phyloP scores from a whole-genome alignment of 2,888 invertebrate genomes.

The Trachelus tabidus region DNA sequence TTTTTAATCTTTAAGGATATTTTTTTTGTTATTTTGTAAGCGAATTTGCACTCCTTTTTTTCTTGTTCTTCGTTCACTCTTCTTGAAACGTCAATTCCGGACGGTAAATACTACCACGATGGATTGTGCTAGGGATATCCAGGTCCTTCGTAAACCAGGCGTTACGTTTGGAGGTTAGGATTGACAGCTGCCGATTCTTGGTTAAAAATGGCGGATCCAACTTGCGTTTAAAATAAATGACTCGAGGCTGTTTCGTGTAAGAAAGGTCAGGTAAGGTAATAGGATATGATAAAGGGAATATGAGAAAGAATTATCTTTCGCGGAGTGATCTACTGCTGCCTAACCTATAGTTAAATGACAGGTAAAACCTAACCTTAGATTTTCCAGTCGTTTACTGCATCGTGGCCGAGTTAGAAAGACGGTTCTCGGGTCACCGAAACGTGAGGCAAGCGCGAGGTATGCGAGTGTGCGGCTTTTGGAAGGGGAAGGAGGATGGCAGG shows the following conservation, averaged over 20 bases:
- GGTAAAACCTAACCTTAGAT: neutral
- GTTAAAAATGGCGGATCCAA: neutral
- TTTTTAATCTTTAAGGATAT: too few species aligned
- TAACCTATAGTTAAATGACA: neutral
- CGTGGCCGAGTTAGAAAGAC: conserved; percentile 4
- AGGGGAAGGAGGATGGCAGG: conserved; percentile 41
- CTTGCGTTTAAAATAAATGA: neutral
- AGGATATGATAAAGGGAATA: neutral
- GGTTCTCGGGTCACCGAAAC: conserved; percentile 38
- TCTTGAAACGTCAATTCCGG: neutral
- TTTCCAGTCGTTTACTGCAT: neutral
- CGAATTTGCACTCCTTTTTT: neutral
- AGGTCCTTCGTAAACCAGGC: neutral
- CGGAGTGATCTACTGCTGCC: neutral
- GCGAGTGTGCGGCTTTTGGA: conserved; percentile 15
- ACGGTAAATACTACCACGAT: neutral
- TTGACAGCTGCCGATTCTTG: neutral
- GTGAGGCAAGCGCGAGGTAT: conserved; percentile 15
- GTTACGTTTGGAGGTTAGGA: neutral
- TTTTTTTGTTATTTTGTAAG: too few species aligned
- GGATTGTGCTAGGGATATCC: neutral
- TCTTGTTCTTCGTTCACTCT: neutral
- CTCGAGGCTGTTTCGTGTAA: neutral
- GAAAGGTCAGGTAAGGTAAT: neutral
- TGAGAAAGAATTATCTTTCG: neutral